Evolutionary conservation across 1,140 invertebrate species (phyloP).

Genomic region (Penaeus indicus): DNA sequence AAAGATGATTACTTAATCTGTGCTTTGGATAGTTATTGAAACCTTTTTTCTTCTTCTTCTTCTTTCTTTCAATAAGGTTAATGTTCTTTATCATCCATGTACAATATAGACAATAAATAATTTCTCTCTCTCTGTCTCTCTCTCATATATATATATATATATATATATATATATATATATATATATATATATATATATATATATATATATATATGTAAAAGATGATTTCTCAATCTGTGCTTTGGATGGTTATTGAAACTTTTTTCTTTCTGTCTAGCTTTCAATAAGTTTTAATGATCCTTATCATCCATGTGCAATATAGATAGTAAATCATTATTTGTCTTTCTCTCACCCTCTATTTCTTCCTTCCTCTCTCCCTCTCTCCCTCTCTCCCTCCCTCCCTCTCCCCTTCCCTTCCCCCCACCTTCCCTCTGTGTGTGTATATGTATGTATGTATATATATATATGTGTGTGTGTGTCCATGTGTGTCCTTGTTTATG

Average conservation of each 20-base stretch:
- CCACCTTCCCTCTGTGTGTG: not conserved
- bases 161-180: too few relatives aligned
- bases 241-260: too few relatives aligned
- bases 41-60: too few relatives aligned
- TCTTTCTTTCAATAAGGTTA: not conserved
- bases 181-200: too few relatives aligned
- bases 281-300: not conserved
- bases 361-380: not conserved
- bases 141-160: not conserved
- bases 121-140: constrained; percentile 20
- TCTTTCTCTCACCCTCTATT: constrained; percentile 9
- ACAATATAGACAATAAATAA: not conserved
- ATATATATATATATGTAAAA: too few relatives aligned
- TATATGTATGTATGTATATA: too few relatives aligned
- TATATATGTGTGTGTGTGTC: not conserved
- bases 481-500: not conserved
- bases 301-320: not conserved
- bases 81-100: not conserved
- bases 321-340: not conserved
- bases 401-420: not conserved
- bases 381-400: too few relatives aligned
- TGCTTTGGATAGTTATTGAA: too few relatives aligned
- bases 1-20: too few relatives aligned
- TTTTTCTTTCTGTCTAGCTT: not conserved
- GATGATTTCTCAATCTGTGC: too few relatives aligned